A percentile compares a stretch with the other conserved stretches of the same genome.
phyloP scores from a whole-genome alignment of 2,113 vertebrate genomes.

The Chamaea fasciata region DNA sequence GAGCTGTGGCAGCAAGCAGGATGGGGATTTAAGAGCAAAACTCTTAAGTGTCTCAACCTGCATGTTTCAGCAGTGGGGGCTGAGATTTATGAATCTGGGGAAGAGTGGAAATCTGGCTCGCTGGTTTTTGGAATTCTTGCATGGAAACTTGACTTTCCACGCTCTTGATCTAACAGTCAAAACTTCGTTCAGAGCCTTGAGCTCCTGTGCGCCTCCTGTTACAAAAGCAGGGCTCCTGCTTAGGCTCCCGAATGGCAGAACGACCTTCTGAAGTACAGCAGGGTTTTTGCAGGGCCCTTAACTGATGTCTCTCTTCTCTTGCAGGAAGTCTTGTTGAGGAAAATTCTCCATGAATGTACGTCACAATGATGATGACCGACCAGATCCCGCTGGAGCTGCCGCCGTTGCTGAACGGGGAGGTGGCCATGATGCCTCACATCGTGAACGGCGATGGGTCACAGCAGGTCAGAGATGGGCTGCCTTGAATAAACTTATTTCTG shows the following conservation, averaged over 20 bases:
- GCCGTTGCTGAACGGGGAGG: constrained; percentile 92
- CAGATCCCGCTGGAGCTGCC: constrained; percentile 98
- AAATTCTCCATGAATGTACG: constrained; percentile 99
- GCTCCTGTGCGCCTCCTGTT: accelerated
- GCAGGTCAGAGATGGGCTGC: constrained; percentile 73
- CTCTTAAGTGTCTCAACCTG: not conserved
- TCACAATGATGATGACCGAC: constrained; percentile 99
- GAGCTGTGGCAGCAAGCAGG: not conserved
- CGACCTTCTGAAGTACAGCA: not conserved
- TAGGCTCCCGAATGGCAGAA: not conserved
- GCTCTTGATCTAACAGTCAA: not conserved
- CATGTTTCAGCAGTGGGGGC: not conserved
- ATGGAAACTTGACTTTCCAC: not conserved
- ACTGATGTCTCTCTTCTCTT: constrained; percentile 31
- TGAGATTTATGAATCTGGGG: not conserved
- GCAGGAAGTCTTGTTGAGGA: constrained; percentile 85
- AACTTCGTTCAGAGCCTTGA: not conserved
- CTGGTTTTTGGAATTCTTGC: not conserved
- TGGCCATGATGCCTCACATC: constrained; percentile 94
- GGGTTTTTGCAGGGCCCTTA: not conserved
- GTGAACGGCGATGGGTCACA: constrained; percentile 93
- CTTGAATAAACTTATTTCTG: accelerated
- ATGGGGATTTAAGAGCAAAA: not conserved
- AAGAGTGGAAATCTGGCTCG: not conserved
- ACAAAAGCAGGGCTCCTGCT: not conserved